Evolutionary conservation across 2,888 invertebrate species (phyloP).

Genomic region (Dorcus hopei): DNA sequence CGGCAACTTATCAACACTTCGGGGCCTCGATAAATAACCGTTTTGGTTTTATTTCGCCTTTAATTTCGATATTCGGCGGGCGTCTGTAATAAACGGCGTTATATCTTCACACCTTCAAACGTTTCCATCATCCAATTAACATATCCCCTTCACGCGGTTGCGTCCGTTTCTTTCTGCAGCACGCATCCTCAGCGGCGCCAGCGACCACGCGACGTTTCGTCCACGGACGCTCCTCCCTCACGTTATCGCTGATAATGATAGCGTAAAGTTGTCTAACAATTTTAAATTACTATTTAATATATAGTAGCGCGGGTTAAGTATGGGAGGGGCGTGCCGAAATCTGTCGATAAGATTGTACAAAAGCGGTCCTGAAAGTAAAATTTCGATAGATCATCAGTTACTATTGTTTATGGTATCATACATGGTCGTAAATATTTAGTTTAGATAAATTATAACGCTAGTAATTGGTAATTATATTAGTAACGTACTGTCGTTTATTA

Average conservation of each 20-base stretch:
- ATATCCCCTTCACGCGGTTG: background rate
- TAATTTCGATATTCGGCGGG: slow-evolving; percentile 22
- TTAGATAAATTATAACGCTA: no score
- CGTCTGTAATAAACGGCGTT: slow-evolving; percentile 24
- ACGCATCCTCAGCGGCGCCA: background rate
- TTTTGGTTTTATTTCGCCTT: slow-evolving; percentile 24
- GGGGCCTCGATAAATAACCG: slow-evolving; percentile 41
- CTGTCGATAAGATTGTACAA: slow-evolving; percentile 4
- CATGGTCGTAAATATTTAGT: no score
- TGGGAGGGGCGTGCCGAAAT: background rate
- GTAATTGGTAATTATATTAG: no score
- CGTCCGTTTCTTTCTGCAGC: background rate
- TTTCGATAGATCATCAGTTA: background rate
- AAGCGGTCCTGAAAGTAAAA: slow-evolving; percentile 2
- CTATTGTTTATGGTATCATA: no score
- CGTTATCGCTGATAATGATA: background rate
- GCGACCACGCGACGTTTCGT: background rate
- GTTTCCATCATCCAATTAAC: slow-evolving; percentile 13
- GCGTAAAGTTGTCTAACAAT: slow-evolving; percentile 4
- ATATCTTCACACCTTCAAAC: slow-evolving; percentile 29
- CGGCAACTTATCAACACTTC: slow-evolving; percentile 41
- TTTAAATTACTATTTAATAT: slow-evolving; percentile 6
- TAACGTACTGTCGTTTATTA: no score
- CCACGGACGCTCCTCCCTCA: background rate
- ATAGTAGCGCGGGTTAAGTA: slow-evolving; percentile 2